Base-by-base conservation (phyloP, 2,113 vertebrate genomes). In the Taurulus bubalis region DNA sequence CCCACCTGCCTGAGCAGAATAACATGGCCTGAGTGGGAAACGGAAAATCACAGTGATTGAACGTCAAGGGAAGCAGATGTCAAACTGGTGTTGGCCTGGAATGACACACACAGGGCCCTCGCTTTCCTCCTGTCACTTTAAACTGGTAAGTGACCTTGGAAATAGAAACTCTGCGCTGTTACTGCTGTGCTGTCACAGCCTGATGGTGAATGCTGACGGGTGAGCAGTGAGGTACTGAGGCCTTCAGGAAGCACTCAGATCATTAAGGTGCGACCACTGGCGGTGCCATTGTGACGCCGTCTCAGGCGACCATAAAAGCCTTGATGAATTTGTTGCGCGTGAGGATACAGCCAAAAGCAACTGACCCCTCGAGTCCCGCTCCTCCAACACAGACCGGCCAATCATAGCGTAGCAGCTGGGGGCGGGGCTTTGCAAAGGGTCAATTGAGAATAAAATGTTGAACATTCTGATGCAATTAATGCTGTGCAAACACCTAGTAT, bases 121-220 rank as follows among this genome's bases (percentile, higher is more conserved):
- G 59, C 85, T 87, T 82, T 79, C 62, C 82, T 77, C 75, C 85
- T 78, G 87, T 89, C 89, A 91, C 79, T 81, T 89, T 89, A 88
- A 90, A 89, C 83, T 75, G 84, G 82, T 85, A 83, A 82, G 86
- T 88, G 91, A 93, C 92, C 92, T 93, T 93, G 87, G 84, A 38
- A 81, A 87, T 59, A 71, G 85, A 83, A 90, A 83, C 24, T 64
- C 81, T 36, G 65, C 66, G 69, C 72, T 71, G 72, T 88, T 73
- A 82, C 84, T 69, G 83, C 79, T 42, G 67, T 10, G 64, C 85
- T 83, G 83, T 79, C 80, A 59, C 65, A 24, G 73, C 32, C 42
- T 78, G 85, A 80, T 71, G 90, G 81, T 36, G 83, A 36, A 71
- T 8, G 75, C 75, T 91, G 89, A 92, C 82, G 10, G 90, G 89